These are phyloP conservation scores for Pristionchus mayeri DNA, from an alignment of 2,888 invertebrate species.

Conservation along the genomic window DNA sequence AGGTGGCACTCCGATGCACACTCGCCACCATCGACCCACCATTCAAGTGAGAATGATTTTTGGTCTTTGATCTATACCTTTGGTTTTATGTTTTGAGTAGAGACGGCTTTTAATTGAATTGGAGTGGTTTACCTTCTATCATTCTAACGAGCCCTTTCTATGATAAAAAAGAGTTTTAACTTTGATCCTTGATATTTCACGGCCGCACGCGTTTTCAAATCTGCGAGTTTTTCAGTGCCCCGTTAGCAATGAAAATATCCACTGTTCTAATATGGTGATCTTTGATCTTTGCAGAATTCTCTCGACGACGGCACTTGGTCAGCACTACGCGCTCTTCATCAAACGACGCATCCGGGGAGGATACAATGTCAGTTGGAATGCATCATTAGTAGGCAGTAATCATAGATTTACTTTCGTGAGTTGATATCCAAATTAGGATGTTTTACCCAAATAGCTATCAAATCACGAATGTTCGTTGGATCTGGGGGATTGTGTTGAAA, in stretches of 20 bases:
- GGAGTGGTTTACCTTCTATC: too few species aligned
- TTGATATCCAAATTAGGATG: too few species aligned
- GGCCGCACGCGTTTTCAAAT: neutral
- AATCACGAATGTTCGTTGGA: too few species aligned
- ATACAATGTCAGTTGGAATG: conserved; percentile 55
- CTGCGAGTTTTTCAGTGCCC: neutral
- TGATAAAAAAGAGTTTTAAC: too few species aligned
- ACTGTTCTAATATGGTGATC: neutral
- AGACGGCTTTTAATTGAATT: too few species aligned
- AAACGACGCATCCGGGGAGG: conserved; percentile 59
- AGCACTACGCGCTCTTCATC: conserved; percentile 57
- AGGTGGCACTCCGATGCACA: neutral
- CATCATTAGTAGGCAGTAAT: too few species aligned
- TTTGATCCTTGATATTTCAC: neutral
- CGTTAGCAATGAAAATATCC: too few species aligned
- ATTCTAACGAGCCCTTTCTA: too few species aligned
- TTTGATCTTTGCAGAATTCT: conserved; percentile 44
- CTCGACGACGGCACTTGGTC: conserved; percentile 58
- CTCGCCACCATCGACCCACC: conserved; percentile 31
- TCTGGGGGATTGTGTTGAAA: too few species aligned
- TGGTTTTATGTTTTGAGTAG: too few species aligned
- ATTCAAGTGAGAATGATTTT: neutral
- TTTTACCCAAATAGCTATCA: too few species aligned
- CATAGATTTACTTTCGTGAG: too few species aligned
- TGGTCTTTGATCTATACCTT: neutral